A percentile compares a stretch with the other conserved stretches of the same genome.
phyloP scores from a whole-genome alignment of 2,113 vertebrate genomes.

The Chaetodon auriga region DNA sequence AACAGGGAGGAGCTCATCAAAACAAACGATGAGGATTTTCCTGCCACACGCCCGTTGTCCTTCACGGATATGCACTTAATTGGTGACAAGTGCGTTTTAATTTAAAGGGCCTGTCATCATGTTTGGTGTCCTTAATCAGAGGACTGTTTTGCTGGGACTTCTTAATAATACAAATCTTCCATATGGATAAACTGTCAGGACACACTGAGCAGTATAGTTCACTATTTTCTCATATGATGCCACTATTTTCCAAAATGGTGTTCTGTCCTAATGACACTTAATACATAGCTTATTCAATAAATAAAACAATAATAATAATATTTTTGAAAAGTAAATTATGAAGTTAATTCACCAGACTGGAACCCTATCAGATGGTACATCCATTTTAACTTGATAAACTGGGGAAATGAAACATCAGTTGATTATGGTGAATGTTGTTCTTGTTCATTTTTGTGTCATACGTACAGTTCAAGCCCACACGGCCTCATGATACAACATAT shows the following conservation, averaged over 20 bases:
- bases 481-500: neutral
- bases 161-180: neutral
- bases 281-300: no score
- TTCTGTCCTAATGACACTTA: no score
- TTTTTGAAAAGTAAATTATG: no score
- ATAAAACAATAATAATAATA: no score
- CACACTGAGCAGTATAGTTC: neutral
- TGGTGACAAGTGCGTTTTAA: constrained; percentile 59
- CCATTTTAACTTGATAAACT: no score
- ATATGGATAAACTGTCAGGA: neutral
- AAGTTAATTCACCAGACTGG: no score
- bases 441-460: no score
- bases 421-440: no score
- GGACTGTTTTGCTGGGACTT: neutral
- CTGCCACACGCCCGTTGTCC: constrained; percentile 53
- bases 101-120: constrained; percentile 23
- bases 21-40: constrained; percentile 73
- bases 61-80: constrained; percentile 71
- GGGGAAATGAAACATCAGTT: no score
- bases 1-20: constrained; percentile 46
- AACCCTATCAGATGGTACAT: no score
- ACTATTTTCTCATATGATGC: no score
- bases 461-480: neutral
- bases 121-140: constrained; percentile 7
- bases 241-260: no score